Base-by-base conservation (phyloP, 1,140 invertebrate genomes). In the Lamellibrachia luymesi region DNA sequence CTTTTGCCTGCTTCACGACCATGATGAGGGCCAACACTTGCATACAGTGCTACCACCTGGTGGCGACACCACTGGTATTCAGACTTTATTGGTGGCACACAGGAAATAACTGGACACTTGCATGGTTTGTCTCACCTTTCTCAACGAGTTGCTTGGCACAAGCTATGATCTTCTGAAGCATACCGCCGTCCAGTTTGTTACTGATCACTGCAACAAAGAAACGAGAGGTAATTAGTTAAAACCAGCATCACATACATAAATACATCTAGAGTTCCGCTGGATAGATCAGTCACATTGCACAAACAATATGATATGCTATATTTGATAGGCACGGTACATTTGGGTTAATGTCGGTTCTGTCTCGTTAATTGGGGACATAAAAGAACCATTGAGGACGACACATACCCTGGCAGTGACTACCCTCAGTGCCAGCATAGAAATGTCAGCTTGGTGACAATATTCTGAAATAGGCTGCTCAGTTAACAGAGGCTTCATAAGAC, bases 131-230 rank as follows among this genome's bases (percentile, higher is more conserved):
- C 64, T 80, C 94, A 94, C 94, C 93, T 50, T 92, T 90, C 51
- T 94, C 64, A 17, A 22, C 93, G 93, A 94, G 95, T 50, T 95
- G 94, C 92, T 94, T 93, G 25, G 95, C 94, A 95, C 95, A 95
- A 27, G 93, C 93, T 4, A 95, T 93, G 64, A 96, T 95, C 50
- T 93, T 94, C 50, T 94, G 94, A 89, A 96, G 93, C 95, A 96
- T 95, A 50, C 93, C 93, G 10, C 94, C 95, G 93, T 96, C 95
- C 50, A 96, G 93, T 92, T 95, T 95, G 93, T 95, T 96, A 93
- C 95, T 96, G 27, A 96, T 95, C 17, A 96, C 95, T 96, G 94
- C 92, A 95, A 94, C 90, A 93, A 50, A 93, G 22, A 94, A 92
- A 13, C 27, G n/a, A 92, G 27, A 5, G 27, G 10, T 17, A 51